Base-by-base conservation (phyloP, 2,888 invertebrate species). In the Oasisia sp. region DNA sequence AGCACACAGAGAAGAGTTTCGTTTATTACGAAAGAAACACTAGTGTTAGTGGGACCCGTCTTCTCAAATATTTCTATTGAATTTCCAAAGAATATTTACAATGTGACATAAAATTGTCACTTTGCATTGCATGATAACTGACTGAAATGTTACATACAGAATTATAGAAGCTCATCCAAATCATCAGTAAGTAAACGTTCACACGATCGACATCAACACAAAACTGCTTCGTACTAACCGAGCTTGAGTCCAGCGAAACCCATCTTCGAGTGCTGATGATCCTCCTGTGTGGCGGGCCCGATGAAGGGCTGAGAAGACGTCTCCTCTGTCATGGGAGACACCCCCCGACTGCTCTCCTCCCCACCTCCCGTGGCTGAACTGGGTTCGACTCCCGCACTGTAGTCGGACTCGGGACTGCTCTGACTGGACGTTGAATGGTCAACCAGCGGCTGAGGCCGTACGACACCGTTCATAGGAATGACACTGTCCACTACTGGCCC, bases 161-260 rank as follows among this genome's bases (percentile, higher is more conserved):
- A 38, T 2, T 38, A 38, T 38, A 1, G 38, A 38, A 38, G 38
- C 38, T 38, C 38, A 38, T 38, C 38, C 38, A 32, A 45, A 89
- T 5, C n/a, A 74, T 27, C 27, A 91, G n/a, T 50, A 38, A 91
- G 0, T 8, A 56, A 45, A 45, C 44, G 9, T 44, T 32, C 45
- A 44, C 32, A 56, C 4, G 11, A 91, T 32, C 8, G 19, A 74
- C 74, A 89, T 89, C 27, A 1, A 92, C 74, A 27, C 19, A 1
- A 74, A 74, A 74, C 74, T 27, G 74, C 74, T 0, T n/a, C 19
- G 3, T 74, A 74, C 94, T 91, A 93, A 94, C 95, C 95, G 91
- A 95, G 93, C 93, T 95, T 95, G 32, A 95, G 93, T 9, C 94
- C 93, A 92, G 94, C 94, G 93, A 95, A 95, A 0, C 95, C 95